Percentiles rank a stretch among this genome's conserved stretches.
Conservation (phyloP, 2,113 vertebrate species). For the Halcyon senegalensis region DNA sequence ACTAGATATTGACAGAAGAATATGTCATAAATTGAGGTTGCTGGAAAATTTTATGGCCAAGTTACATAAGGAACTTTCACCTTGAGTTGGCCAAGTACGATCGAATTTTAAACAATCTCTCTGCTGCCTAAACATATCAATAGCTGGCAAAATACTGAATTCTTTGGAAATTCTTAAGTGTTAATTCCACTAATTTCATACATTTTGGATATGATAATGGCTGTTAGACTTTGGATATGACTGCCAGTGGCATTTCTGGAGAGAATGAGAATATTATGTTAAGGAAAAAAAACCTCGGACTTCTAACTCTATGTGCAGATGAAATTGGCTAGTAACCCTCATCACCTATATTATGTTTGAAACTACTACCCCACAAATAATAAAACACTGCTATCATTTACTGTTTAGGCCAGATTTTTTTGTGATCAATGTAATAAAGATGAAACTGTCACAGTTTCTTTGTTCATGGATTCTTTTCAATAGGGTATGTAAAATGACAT, state of each 20-base stretch:
- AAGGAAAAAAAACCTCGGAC: background rate
- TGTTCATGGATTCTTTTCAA: background rate
- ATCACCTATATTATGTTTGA: background rate
- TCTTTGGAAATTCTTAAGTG: background rate
- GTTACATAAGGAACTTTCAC: background rate
- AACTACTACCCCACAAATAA: background rate
- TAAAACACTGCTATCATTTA: background rate
- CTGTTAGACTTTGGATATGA: background rate
- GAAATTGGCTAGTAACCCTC: background rate
- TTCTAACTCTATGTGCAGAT: background rate
- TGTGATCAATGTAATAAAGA: background rate
- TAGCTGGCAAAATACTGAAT: background rate
- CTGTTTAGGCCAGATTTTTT: background rate
- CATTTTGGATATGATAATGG: background rate
- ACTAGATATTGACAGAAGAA: background rate
- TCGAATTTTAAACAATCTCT: background rate
- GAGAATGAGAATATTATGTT: background rate
- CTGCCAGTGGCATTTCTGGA: background rate
- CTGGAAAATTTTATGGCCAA: background rate
- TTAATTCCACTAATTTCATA: background rate
- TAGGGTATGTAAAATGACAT: background rate
- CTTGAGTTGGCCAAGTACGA: background rate
- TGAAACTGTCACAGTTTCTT: background rate
- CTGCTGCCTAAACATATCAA: background rate
- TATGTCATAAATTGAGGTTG: background rate